Evolutionary conservation across 2,113 vertebrate genomes (phyloP).

Genomic region (Mustela lutreola): DNA sequence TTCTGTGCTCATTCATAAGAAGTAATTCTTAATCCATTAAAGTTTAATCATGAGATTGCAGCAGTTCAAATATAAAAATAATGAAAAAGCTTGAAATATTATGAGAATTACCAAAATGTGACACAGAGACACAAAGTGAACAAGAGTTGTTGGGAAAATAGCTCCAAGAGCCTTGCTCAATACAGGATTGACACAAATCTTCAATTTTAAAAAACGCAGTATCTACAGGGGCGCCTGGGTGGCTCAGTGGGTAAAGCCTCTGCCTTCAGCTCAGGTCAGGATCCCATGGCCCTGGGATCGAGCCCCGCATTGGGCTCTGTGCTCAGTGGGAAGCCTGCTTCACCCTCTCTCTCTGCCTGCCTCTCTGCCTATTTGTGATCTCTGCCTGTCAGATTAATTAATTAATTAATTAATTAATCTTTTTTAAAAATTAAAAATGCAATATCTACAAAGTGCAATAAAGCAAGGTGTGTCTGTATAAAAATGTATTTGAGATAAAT

Average conservation of each 20-base stretch:
- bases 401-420: too few relatives aligned
- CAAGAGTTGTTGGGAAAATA: background rate
- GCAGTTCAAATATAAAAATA: background rate
- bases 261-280: too few relatives aligned
- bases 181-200: background rate
- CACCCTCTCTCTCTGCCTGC: too few relatives aligned
- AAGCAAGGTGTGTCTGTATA: background rate
- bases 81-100: background rate
- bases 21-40: background rate
- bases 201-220: background rate
- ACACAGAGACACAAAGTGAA: background rate
- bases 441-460: background rate
- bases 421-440: background rate
- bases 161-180: background rate
- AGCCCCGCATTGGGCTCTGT: too few relatives aligned
- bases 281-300: too few relatives aligned
- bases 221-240: background rate
- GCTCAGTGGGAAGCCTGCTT: too few relatives aligned
- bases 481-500: slow-evolving; percentile 3
- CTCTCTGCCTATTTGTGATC: too few relatives aligned
- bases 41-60: background rate
- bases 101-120: background rate
- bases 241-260: too few relatives aligned
- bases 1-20: background rate
- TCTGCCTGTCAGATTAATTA: too few relatives aligned